phyloP scores from a whole-genome alignment of 2,797 vertebrate species.

The Anabacerthia variegaticeps region DNA sequence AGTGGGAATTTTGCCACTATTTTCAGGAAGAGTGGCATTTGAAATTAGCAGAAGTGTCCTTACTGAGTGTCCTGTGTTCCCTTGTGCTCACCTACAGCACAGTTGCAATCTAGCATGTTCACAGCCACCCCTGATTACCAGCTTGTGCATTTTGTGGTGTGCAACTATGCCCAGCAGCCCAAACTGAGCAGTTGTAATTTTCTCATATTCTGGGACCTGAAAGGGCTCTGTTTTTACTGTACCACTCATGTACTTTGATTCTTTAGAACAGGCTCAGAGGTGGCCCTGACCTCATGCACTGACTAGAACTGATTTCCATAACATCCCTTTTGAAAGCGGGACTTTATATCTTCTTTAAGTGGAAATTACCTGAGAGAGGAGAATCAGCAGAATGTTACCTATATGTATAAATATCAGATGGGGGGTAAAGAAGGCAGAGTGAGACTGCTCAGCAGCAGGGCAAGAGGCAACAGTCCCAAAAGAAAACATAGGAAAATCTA shows the following conservation, averaged over 20 bases:
- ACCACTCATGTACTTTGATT: neutral
- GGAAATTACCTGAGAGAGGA: neutral
- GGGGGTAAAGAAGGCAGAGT: neutral
- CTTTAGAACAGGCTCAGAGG: neutral
- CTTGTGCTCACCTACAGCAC: neutral
- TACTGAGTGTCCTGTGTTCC: neutral
- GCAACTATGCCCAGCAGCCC: neutral
- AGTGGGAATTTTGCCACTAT: neutral
- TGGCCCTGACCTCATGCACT: neutral
- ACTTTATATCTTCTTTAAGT: neutral
- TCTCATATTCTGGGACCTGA: neutral
- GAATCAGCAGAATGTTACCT: neutral
- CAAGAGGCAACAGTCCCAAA: neutral
- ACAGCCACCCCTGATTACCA: neutral
- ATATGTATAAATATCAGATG: neutral
- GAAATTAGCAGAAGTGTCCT: neutral
- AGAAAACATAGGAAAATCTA: neutral
- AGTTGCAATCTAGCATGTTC: rapidly evolving
- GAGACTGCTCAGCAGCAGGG: neutral
- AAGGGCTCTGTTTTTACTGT: neutral
- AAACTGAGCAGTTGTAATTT: neutral
- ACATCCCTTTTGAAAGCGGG: neutral
- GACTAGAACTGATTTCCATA: neutral
- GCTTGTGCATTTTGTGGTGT: neutral
- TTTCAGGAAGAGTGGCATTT: neutral